Conservation (phyloP, 2,113 vertebrate species). For the Pyrgilauda ruficollis region DNA sequence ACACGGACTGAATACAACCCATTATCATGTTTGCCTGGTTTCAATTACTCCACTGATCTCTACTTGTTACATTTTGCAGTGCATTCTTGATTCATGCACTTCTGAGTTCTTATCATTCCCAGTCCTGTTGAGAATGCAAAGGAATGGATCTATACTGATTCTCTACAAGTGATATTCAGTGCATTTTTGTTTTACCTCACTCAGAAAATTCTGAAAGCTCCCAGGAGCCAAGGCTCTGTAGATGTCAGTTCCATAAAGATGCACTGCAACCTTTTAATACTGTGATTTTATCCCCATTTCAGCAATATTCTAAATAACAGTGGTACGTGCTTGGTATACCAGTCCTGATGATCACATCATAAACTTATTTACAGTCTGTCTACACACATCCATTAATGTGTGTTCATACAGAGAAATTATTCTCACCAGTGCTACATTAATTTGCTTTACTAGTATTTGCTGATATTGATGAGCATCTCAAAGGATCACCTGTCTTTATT, state of each 20-base stretch:
- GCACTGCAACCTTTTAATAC: background rate
- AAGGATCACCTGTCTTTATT: background rate
- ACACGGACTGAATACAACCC: background rate
- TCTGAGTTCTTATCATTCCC: background rate
- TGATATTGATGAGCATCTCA: background rate
- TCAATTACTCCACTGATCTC: background rate
- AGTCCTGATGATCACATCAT: background rate
- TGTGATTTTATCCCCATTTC: background rate
- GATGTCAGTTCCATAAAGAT: background rate
- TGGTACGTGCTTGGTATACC: background rate
- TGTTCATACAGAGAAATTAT: background rate
- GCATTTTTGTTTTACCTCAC: background rate
- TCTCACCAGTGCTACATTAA: background rate
- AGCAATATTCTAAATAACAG: background rate
- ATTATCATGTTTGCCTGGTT: background rate
- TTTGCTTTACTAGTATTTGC: background rate
- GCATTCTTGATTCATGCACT: background rate
- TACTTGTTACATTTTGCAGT: background rate
- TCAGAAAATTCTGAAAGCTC: background rate
- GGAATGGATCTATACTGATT: background rate
- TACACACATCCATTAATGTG: background rate
- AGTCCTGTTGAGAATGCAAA: background rate
- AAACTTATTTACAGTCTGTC: background rate
- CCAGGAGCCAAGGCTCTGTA: background rate
- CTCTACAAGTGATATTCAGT: background rate